phyloP scores from a whole-genome alignment of 2,113 vertebrate genomes.

The Suricata suricatta region DNA sequence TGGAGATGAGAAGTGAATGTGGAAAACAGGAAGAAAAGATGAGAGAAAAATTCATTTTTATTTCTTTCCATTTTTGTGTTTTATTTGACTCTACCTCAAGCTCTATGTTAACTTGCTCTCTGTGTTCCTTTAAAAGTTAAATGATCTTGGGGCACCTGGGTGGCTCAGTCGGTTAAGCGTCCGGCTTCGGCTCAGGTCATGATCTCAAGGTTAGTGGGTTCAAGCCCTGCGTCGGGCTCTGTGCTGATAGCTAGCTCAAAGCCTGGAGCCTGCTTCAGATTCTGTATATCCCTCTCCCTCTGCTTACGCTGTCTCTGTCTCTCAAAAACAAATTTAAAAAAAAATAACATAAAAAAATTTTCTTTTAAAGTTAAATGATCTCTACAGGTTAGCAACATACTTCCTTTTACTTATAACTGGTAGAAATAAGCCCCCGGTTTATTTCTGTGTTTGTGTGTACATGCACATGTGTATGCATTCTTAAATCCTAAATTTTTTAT shows the following conservation, averaged over 20 bases:
- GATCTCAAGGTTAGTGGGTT: no score
- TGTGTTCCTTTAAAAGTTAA: not conserved
- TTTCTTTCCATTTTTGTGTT: not conserved
- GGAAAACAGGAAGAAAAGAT: slow-evolving; percentile 16
- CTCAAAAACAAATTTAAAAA: no score
- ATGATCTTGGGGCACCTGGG: no score
- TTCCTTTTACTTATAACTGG: not conserved
- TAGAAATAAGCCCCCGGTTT: not conserved
- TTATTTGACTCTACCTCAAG: not conserved
- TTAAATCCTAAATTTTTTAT: not conserved
- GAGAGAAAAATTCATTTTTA: not conserved
- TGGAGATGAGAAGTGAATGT: not conserved
- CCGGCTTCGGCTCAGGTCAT: no score
- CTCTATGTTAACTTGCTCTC: not conserved
- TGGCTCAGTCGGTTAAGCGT: no score
- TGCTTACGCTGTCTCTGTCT: no score
- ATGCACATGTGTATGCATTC: not conserved
- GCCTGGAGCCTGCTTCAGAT: no score
- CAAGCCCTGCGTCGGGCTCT: no score
- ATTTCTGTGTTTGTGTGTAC: not conserved
- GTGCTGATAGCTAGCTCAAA: no score
- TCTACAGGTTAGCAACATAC: not conserved
- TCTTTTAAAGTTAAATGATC: not conserved
- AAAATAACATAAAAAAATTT: not conserved
- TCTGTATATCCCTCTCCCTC: no score